Percentiles rank a stretch among this genome's conserved stretches.
phyloP scores from a whole-genome alignment of 37 sponge, comb jelly and placozoan genomes.

The Hormiphora californensis region DNA sequence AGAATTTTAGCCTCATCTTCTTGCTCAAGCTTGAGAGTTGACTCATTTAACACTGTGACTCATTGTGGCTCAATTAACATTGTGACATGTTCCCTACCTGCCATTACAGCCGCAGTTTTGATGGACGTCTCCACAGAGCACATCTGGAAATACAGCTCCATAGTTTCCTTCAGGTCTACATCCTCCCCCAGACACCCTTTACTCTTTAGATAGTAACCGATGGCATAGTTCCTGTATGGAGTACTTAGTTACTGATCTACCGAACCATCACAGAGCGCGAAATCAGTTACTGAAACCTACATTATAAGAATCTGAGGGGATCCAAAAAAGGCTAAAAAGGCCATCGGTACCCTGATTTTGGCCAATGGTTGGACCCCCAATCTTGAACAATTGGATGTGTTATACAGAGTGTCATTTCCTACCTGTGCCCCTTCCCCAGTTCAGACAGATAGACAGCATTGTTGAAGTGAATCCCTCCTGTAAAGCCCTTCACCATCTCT shows the following conservation, averaged over 20 bases:
- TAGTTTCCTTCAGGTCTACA: not conserved
- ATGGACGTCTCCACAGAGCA: not conserved
- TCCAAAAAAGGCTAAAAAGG: too few relatives aligned
- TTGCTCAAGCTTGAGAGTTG: too few relatives aligned
- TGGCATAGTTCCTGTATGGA: not conserved
- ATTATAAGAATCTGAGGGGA: too few relatives aligned
- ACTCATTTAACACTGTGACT: too few relatives aligned
- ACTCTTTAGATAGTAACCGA: not conserved
- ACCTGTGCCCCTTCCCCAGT: not conserved
- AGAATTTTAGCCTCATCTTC: too few relatives aligned
- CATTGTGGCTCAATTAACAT: too few relatives aligned
- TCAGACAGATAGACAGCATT: not conserved
- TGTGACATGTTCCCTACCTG: too few relatives aligned
- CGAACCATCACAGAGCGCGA: not conserved
- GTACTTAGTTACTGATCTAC: not conserved
- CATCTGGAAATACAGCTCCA: not conserved
- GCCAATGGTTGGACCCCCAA: too few relatives aligned
- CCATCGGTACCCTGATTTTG: too few relatives aligned
- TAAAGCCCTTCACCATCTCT: not conserved
- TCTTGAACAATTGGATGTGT: too few relatives aligned
- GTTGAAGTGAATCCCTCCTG: not conserved
- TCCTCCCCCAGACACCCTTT: not conserved
- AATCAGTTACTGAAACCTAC: too few relatives aligned
- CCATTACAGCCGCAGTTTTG: not conserved
- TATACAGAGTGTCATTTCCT: not conserved